Conservation (phyloP, 2,113 vertebrate species). For the Haemorhous mexicanus region DNA sequence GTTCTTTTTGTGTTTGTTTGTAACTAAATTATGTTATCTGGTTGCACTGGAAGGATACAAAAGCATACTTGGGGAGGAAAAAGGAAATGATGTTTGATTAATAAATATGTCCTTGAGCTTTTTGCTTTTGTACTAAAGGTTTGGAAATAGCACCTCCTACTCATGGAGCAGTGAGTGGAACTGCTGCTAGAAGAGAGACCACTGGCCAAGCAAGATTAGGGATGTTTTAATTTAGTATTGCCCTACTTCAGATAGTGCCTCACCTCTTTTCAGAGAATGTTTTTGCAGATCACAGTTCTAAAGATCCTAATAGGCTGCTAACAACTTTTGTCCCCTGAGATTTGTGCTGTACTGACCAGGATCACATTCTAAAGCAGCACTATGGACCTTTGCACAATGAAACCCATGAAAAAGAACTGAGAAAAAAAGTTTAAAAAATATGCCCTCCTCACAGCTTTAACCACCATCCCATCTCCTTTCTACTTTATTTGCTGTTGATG, state of each 20-base stretch:
- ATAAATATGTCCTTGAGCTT: neutral
- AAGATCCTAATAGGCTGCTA: conserved; percentile 45
- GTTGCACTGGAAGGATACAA: neutral
- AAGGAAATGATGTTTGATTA: neutral
- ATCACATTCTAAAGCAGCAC: neutral
- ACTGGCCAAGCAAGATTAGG: neutral
- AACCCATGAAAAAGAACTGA: neutral
- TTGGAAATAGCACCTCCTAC: conserved; percentile 20
- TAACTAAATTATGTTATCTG: neutral
- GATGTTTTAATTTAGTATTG: neutral
- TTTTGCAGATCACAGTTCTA: conserved; percentile 63
- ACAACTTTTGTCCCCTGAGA: conserved; percentile 16
- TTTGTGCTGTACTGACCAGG: neutral
- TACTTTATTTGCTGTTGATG: neutral
- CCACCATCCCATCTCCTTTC: neutral
- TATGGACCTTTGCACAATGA: conserved; percentile 4
- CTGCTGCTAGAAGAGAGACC: neutral
- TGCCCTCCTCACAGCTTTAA: neutral
- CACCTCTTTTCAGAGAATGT: conserved; percentile 21
- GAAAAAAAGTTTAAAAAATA: fast-evolving
- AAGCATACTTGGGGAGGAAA: neutral
- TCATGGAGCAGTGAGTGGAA: neutral
- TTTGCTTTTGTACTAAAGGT: neutral
- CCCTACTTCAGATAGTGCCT: neutral
- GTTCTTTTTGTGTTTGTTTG: neutral